phyloP scores from a whole-genome alignment of 2,113 vertebrate species.

The Thryonomys swinderianus region DNA sequence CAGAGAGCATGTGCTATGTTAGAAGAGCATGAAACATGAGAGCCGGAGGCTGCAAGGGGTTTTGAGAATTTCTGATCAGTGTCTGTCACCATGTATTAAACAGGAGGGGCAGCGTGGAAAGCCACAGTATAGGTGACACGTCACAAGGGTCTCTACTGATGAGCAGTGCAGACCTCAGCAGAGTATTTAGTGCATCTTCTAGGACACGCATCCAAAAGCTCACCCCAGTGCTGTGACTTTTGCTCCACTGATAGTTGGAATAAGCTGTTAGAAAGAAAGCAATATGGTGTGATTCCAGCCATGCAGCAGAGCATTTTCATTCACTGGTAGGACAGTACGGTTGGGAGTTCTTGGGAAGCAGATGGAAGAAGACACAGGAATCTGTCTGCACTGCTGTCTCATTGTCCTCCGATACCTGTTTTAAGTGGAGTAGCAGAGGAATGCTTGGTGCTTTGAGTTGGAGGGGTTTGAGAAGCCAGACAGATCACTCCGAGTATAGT shows the following conservation, averaged over 20 bases:
- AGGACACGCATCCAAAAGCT: not conserved
- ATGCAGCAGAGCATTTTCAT: not conserved
- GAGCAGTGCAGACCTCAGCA: not conserved
- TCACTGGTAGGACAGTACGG: not conserved
- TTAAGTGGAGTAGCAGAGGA: not conserved
- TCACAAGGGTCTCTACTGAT: accelerated
- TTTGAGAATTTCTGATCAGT: not conserved
- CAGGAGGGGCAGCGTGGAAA: not conserved
- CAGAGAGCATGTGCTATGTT: not conserved
- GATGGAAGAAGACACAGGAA: accelerated
- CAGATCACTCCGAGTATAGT: not conserved
- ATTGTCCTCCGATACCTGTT: not conserved
- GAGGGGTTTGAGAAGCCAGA: not conserved
- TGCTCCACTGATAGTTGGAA: not conserved
- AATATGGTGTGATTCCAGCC: not conserved
- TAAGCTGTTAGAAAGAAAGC: not conserved
- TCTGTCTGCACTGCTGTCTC: accelerated
- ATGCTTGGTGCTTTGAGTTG: not conserved
- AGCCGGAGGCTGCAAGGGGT: accelerated
- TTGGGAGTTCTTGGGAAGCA: not conserved
- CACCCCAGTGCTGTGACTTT: not conserved
- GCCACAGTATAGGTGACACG: not conserved
- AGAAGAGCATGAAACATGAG: not conserved
- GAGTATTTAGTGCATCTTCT: not conserved
- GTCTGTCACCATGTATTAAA: accelerated